Percentiles rank a stretch among this genome's conserved stretches.
phyloP scores from a whole-genome alignment of 2,113 vertebrate species.

The Brachyistius frenatus region DNA sequence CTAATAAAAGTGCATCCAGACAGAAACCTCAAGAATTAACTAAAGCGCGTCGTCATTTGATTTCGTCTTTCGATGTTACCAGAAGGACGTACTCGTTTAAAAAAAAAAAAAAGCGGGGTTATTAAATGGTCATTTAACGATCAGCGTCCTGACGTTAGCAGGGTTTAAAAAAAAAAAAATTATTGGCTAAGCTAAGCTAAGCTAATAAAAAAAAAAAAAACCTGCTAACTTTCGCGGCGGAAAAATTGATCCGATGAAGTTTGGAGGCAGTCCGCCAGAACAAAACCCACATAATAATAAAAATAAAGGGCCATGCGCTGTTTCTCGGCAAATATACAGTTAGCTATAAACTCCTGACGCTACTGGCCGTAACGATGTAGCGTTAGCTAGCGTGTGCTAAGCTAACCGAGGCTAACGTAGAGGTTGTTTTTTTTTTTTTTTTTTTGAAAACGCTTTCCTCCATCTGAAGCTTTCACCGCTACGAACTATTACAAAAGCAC shows the following conservation, averaged over 20 bases:
- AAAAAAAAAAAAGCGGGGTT: neutral
- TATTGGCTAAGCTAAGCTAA: constrained; percentile 14
- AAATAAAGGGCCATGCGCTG: no score
- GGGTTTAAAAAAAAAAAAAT: neutral
- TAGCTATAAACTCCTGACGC: constrained; percentile 18
- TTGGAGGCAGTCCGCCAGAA: no score
- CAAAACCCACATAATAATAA: no score
- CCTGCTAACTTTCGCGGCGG: constrained; percentile 12
- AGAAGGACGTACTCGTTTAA: fast-evolving
- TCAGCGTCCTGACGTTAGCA: neutral
- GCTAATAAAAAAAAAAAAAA: neutral
- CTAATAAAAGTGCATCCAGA: neutral
- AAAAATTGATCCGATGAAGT: neutral
- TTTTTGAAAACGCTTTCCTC: neutral
- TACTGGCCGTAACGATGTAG: constrained; percentile 37
- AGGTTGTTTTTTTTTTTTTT: no score
- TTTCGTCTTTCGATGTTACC: no score
- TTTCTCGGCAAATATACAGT: neutral
- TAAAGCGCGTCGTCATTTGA: no score
- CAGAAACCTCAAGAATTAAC: neutral
- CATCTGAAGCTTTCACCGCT: neutral
- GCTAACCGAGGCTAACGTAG: constrained; percentile 40
- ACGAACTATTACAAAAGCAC: fast-evolving
- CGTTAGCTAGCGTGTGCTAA: constrained; percentile 42
- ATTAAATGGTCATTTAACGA: no score